phyloP scores from a whole-genome alignment of 2,113 vertebrate species.

The Sclerurus mexicanus region DNA sequence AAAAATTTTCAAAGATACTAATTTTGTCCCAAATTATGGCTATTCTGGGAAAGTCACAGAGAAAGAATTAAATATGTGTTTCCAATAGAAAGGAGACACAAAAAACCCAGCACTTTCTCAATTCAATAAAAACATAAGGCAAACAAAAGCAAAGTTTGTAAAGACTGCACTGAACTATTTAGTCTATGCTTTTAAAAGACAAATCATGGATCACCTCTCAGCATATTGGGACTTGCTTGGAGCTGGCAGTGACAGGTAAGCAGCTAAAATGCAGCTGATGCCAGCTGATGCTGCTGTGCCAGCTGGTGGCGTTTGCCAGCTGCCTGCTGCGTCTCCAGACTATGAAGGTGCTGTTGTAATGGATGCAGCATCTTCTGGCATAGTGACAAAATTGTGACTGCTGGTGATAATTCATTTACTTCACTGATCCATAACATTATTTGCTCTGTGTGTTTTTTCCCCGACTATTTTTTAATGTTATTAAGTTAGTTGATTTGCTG shows the following conservation, averaged over 20 bases:
- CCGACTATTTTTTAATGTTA: background rate
- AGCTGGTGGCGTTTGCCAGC: background rate
- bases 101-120: background rate
- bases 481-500: slow-evolving; percentile 16
- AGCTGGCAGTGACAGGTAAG: slow-evolving; percentile 52
- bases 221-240: background rate
- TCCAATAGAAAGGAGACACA: background rate
- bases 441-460: background rate
- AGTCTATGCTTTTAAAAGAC: slow-evolving; percentile 24
- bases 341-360: background rate
- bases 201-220: slow-evolving; percentile 24
- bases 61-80: background rate
- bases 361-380: slow-evolving; percentile 8
- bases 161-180: slow-evolving; percentile 26
- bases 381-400: slow-evolving; percentile 13
- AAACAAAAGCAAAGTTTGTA: slow-evolving; percentile 31
- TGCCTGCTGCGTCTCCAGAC: background rate
- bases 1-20: background rate
- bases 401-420: background rate
- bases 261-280: background rate
- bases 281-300: background rate
- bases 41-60: background rate
- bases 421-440: background rate
- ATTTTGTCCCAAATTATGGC: background rate
- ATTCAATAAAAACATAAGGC: background rate